Conservation (phyloP, 1,140 invertebrate species). For the Drosophila mayri region DNA sequence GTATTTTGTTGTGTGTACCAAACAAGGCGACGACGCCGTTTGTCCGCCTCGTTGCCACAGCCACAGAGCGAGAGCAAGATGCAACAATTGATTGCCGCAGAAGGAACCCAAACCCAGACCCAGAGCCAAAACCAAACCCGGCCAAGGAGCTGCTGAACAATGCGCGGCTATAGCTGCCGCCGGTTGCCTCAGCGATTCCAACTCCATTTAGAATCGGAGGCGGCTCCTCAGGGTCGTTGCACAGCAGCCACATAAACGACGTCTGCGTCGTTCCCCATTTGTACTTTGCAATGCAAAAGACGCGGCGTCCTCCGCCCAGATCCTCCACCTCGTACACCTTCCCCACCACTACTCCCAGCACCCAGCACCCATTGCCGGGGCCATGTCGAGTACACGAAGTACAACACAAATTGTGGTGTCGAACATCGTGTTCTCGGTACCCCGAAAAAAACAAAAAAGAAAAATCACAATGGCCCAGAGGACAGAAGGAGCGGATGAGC, state of each 20-base stretch:
- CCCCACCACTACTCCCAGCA: not conserved
- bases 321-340: slow-evolving; percentile 21
- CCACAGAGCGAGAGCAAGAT: slow-evolving; percentile 52
- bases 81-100: slow-evolving; percentile 68
- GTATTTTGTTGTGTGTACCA: slow-evolving; percentile 9
- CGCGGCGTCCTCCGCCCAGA: slow-evolving; percentile 47
- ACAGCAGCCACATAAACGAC: slow-evolving; percentile 51
- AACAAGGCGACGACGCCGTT: slow-evolving; percentile 48
- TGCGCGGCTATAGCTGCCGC: slow-evolving; percentile 21
- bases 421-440: slow-evolving; percentile 72
- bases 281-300: slow-evolving; percentile 80
- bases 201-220: slow-evolving; percentile 44
- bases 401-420: slow-evolving; percentile 83
- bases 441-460: slow-evolving; percentile 17
- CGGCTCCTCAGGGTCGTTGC: slow-evolving; percentile 67
- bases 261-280: slow-evolving; percentile 59
- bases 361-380: slow-evolving; percentile 4
- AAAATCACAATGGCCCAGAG: slow-evolving; percentile 32
- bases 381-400: slow-evolving; percentile 66
- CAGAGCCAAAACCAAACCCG: slow-evolving; percentile 1
- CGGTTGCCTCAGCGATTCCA: slow-evolving; percentile 20
- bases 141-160: slow-evolving; percentile 48
- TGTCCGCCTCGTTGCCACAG: slow-evolving; percentile 49
- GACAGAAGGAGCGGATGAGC: slow-evolving; percentile 1
- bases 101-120: slow-evolving; percentile 11